These are phyloP conservation scores for Bombus confusus DNA, from an alignment of 1,140 invertebrate genomes.

Conservation along the genomic window DNA sequence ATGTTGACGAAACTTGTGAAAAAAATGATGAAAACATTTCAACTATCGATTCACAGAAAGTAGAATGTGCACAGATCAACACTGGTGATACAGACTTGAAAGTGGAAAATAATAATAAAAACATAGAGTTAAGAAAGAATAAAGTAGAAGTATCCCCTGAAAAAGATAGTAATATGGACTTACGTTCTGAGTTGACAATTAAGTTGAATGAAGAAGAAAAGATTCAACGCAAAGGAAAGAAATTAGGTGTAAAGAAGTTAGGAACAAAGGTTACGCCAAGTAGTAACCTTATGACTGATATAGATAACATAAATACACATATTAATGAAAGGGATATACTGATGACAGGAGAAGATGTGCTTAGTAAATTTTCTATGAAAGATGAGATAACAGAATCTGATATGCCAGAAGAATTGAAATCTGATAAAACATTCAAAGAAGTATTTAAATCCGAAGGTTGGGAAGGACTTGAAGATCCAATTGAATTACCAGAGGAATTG, in stretches of 20 bases:
- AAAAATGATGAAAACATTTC: constrained; percentile 27
- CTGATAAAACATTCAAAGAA: constrained; percentile 80
- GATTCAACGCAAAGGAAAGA: background rate
- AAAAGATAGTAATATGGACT: background rate
- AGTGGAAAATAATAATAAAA: background rate
- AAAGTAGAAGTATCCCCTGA: background rate
- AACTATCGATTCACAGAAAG: constrained; percentile 10
- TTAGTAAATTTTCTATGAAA: background rate
- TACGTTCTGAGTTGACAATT: background rate
- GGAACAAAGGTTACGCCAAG: constrained; percentile 51
- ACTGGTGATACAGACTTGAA: background rate
- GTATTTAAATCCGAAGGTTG: constrained; percentile 77
- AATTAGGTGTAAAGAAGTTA: constrained; percentile 68
- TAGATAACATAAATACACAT: constrained; percentile 52
- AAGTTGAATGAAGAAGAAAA: background rate
- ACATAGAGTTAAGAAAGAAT: background rate
- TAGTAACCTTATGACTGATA: background rate
- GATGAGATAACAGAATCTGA: constrained; percentile 68
- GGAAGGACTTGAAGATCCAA: constrained; percentile 74
- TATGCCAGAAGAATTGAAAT: constrained; percentile 78
- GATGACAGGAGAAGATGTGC: constrained; percentile 8
- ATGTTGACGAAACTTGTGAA: background rate
- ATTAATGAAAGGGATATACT: constrained; percentile 29
- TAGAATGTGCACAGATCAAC: background rate
- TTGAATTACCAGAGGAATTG: constrained; percentile 71